Evolutionary conservation across 1,140 invertebrate species (phyloP), one percentile per base, ranked within the genome.

Genomic region (Lamellibrachia luymesi): DNA sequence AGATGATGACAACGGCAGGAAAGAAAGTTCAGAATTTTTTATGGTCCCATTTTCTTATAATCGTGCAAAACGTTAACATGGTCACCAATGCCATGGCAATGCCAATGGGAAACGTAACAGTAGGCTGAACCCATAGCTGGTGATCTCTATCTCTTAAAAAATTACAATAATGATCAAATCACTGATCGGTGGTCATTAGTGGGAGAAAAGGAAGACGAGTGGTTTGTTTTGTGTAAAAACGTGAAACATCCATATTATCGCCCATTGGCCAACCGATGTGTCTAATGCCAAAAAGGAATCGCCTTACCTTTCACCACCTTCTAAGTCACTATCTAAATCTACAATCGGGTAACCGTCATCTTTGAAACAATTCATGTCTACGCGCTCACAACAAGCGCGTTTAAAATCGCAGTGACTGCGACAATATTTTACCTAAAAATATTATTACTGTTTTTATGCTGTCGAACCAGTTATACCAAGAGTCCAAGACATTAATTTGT

Each of bases 311-410:
- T 91, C 91, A 51, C 52, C 50, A 8, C 51, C 50, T 56, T 92
- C 92, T 13, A 51, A 4, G 27, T 92, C 92, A 27, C 92, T 92
- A 27, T 92, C 92, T 27, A 92, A 92, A 6, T 92, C 92, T 51
- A 92, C 92, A 50, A 92, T 92, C 27, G 92, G 92, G 51, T 92
- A 92, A 51, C 50, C 92, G 51, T 92, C 92, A 17, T 92, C 90
- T 91, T 49, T 51, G 6, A 51, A 91, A 27, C 50, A 91, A 91
- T 25, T 91, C 64, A 80, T 80, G 64, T 80, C 17, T 22, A 80
- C 7, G 64, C 64, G 25, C 64, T 80, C 64, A 80, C 13, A 22
- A 80, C 7, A 80, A 80, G 64, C 64, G 17, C 64, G 2, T 80
- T 80, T 10, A 22, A 80, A 22, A 4, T 80, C 25, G 64, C 64